A percentile compares a stretch with the other conserved stretches of the same genome.
phyloP scores from a whole-genome alignment of 2,888 invertebrate genomes.

The Drosophila conformis region DNA sequence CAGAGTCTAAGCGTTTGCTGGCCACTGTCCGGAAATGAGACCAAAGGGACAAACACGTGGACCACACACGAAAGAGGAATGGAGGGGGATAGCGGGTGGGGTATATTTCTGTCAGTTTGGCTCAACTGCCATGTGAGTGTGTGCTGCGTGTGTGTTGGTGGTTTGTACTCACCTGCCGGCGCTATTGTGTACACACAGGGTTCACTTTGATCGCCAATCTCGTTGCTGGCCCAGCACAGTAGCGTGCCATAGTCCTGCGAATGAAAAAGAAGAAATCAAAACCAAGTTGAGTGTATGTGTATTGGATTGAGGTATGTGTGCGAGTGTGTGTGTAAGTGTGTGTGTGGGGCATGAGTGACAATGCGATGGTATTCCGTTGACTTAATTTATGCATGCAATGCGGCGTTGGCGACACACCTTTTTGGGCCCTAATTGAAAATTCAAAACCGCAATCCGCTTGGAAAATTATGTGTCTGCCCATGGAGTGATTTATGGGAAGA shows the following conservation, averaged over 20 bases:
- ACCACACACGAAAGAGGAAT: background rate
- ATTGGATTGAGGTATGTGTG: conserved; percentile 3
- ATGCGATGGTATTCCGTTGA: conserved; percentile 69
- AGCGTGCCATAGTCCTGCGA: conserved; percentile 89
- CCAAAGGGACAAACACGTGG: conserved; percentile 47
- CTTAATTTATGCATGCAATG: conserved; percentile 78
- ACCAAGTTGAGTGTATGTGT: conserved; percentile 15
- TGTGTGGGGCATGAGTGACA: conserved; percentile 61
- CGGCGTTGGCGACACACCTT: conserved; percentile 70
- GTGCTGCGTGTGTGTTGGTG: background rate
- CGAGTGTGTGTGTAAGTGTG: conserved; percentile 2
- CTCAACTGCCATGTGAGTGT: background rate
- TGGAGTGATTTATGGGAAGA: conserved; percentile 60
- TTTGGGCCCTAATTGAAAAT: conserved; percentile 77
- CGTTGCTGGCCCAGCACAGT: conserved; percentile 90
- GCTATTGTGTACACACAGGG: conserved; percentile 91
- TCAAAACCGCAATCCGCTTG: conserved; percentile 83
- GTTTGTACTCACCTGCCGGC: conserved; percentile 88
- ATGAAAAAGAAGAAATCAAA: conserved; percentile 27
- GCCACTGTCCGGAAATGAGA: conserved; percentile 38
- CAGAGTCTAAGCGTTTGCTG: conserved; percentile 1
- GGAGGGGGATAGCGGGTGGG: background rate
- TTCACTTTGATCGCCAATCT: conserved; percentile 89
- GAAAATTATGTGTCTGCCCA: conserved; percentile 78
- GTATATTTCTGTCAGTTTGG: conserved; percentile 19